Conservation (phyloP, 1,140 invertebrate genomes). For the Neotoxoptera formosana region DNA sequence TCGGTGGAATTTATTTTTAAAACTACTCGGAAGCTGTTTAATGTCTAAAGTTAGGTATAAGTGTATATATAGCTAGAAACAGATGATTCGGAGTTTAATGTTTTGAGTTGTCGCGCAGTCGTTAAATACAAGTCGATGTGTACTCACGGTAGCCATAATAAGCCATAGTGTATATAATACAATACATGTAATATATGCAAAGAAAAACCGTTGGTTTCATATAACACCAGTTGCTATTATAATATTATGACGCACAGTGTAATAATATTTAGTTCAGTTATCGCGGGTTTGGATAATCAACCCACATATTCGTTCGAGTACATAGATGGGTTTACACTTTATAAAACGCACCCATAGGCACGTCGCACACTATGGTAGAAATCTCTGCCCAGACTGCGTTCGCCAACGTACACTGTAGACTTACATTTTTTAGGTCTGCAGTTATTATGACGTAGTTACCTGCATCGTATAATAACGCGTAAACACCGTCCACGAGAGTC, state of each 20-base stretch:
- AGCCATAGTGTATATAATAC: too few species aligned
- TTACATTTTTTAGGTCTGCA: too few species aligned
- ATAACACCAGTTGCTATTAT: too few species aligned
- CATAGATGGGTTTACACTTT: neutral
- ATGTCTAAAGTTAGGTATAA: neutral
- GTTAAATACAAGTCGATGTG: neutral
- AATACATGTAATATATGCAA: neutral
- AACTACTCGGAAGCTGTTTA: neutral
- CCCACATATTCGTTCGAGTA: neutral
- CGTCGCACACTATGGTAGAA: neutral
- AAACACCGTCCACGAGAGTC: neutral
- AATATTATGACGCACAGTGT: neutral
- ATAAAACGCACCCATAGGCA: neutral
- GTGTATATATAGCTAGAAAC: neutral
- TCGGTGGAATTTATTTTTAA: conserved; percentile 5
- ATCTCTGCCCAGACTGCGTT: neutral
- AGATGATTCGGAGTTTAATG: conserved; percentile 1
- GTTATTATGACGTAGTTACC: neutral
- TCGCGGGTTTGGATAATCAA: neutral
- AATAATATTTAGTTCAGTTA: neutral
- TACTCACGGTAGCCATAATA: neutral
- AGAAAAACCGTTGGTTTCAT: neutral
- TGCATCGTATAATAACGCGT: neutral
- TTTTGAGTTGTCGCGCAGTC: neutral
- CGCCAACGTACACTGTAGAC: too few species aligned